Base-by-base conservation (phyloP, 2,888 invertebrate genomes). In the Drosophila merina region DNA sequence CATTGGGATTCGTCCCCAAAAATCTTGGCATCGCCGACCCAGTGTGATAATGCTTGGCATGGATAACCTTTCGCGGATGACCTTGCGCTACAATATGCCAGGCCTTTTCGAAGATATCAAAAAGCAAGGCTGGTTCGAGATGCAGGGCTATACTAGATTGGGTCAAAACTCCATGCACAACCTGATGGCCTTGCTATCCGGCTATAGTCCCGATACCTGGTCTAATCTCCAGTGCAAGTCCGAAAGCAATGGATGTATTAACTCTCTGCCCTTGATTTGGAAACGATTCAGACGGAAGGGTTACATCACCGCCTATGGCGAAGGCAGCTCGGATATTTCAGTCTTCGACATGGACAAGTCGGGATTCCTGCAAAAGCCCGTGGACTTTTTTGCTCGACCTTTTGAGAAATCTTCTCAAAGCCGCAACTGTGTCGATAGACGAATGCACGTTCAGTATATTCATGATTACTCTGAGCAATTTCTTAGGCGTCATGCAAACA, bases 101-200 rank as follows among this genome's bases (percentile, higher is more conserved):
- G 92, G 93, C 80, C 96, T 96, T 0, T 91, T 93, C 2, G 90
- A 92, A 1, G 94, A 94, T 85, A 92, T 98, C 14, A 89, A 93
- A 14, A 92, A 93, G 3, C 40, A 42, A 0, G 94, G 93, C 57
- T 96, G 95, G 93, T 91, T 95, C 26, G 94, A 94, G 63, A 92
- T 95, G 88, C 93, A 94, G 70, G 97, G 96, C 3, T 97, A 96
- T 90, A 93, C 93, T 80, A 93, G 93, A 92, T 94, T 94, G 63
- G 96, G 94, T 88, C 97, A 97, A 80, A 97, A 97, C 81, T 97
- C 97, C 0, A 96, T 96, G 86, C 96, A 97, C 0, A 98, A 98
- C 91, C 90, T 97, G 52, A 95, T 97, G 93, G 96, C 97, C 0
- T 92, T 96, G 49, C 92, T 96, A 2, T 94, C 95, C 0, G 97